These are phyloP conservation scores for Perca schrenkii DNA, from an alignment of 2,113 vertebrate genomes.

Conservation along the genomic window DNA sequence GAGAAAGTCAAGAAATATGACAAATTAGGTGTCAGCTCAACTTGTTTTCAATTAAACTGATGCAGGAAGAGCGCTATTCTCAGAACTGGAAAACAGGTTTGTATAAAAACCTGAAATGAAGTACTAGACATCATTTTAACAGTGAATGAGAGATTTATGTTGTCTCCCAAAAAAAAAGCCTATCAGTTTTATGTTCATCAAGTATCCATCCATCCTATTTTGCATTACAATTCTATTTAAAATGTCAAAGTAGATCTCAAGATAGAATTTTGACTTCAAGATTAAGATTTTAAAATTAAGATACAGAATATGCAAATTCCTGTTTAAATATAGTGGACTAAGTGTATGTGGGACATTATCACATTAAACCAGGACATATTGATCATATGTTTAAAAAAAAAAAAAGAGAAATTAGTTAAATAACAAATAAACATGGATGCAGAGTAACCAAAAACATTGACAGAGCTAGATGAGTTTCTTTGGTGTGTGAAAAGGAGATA, in stretches of 20 bases:
- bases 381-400: background rate
- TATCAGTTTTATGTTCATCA: background rate
- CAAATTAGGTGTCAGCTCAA: slow-evolving; percentile 42
- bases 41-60: slow-evolving; percentile 66
- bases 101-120: slow-evolving; percentile 1
- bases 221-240: background rate
- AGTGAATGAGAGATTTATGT: background rate
- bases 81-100: slow-evolving; percentile 9
- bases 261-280: slow-evolving; percentile 5
- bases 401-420: background rate
- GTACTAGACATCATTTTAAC: background rate
- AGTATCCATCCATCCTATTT: background rate
- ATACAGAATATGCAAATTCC: background rate
- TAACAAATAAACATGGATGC: background rate
- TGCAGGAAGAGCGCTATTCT: slow-evolving; percentile 10
- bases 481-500: slow-evolving; percentile 42
- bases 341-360: background rate
- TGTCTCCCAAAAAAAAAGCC: background rate
- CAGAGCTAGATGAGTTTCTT: background rate
- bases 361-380: background rate
- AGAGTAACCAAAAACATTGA: slow-evolving; percentile 24
- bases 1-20: slow-evolving; percentile 18
- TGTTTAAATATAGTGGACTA: too few species aligned
- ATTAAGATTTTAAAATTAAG: too few species aligned
- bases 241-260: background rate